These are phyloP conservation scores for Saimiri boliviensis DNA, from an alignment of 2,113 vertebrate genomes.

Conservation along the genomic window DNA sequence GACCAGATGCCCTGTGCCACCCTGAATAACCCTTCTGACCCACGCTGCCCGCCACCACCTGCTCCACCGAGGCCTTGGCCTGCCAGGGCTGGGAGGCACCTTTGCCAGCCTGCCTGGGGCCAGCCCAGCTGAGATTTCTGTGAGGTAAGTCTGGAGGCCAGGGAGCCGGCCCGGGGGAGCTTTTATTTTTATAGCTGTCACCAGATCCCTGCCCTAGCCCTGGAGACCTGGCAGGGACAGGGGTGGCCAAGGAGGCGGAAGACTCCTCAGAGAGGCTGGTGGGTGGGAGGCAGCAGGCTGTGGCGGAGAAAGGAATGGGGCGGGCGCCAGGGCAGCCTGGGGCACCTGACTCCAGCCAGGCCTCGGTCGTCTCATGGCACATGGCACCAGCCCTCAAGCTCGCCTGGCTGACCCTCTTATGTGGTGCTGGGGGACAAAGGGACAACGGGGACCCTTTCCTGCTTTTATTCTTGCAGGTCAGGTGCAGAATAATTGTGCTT, in stretches of 20 bases:
- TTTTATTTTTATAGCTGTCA: conserved; percentile 68
- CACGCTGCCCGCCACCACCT: neutral
- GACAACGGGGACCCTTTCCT: neutral
- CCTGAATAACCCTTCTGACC: conserved; percentile 44
- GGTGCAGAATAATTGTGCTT: rapidly evolving
- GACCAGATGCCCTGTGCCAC: neutral
- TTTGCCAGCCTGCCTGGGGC: neutral
- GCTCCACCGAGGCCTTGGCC: neutral
- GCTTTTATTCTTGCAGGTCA: neutral
- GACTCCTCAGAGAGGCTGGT: neutral
- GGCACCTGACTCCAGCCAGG: neutral
- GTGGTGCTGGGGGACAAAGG: neutral
- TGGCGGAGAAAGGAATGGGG: neutral
- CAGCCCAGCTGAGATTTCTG: neutral
- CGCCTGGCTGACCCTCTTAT: rapidly evolving
- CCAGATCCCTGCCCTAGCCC: conserved; percentile 42
- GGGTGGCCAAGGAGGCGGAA: neutral
- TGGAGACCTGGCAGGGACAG: neutral
- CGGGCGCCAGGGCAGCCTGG: neutral
- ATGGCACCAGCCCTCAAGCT: neutral
- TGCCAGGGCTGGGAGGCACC: neutral
- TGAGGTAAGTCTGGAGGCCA: neutral
- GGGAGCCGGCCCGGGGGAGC: neutral
- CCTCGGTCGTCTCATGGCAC: neutral
- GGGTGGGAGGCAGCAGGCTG: neutral